Base-by-base conservation (phyloP, 1,140 invertebrate species). In the Aricia agestis region DNA sequence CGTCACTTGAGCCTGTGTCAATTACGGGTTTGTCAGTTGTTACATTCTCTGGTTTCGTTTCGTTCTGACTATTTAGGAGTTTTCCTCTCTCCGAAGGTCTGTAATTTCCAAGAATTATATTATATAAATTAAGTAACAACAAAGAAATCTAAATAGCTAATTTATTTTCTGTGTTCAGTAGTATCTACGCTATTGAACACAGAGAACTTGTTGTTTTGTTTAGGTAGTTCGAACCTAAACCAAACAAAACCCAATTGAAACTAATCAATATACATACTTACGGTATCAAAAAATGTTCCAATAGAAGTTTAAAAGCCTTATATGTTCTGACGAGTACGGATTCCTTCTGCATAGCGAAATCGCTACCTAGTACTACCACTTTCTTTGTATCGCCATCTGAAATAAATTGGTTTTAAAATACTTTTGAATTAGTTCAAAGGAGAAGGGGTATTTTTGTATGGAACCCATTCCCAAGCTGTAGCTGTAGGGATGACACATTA, bases 321-420 rank as follows among this genome's bases (percentile, higher is more conserved):
- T 83, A 86, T 0, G 82, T 84, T n/a, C 87, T 70, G 0, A 69
- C 68, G 2, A 73, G 72, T 0, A 80, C 77, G 0, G 76, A 67
- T 45, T 87, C 81, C 6, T 74, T 80, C 7, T 76, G 45, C 0
- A 72, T 66, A 0, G 74, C 68, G 58, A 87, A 85, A 32, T 90
- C 84, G 11, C 75, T 80, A 17, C 84, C 86, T 9, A 90, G 58
- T 6, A 87, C 81, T 0, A 83, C 63, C 0, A 89, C 77, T 13
- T 82, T 83, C 0, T 68, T 73, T 17, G 57, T 72, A 10, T 82
- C 82, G 6, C 85, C 83, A 65, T 87, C 87, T 89, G 67, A 0
- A 66, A 69, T 42, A 17, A 69, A 25, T 25, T 25, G 25, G 25
- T 25, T 25, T 25, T 25, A 25, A 25, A 25, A 25, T 25, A 25